Evolutionary conservation across 2,113 vertebrate species (phyloP).

Genomic region (Tragelaphus buxtoni): DNA sequence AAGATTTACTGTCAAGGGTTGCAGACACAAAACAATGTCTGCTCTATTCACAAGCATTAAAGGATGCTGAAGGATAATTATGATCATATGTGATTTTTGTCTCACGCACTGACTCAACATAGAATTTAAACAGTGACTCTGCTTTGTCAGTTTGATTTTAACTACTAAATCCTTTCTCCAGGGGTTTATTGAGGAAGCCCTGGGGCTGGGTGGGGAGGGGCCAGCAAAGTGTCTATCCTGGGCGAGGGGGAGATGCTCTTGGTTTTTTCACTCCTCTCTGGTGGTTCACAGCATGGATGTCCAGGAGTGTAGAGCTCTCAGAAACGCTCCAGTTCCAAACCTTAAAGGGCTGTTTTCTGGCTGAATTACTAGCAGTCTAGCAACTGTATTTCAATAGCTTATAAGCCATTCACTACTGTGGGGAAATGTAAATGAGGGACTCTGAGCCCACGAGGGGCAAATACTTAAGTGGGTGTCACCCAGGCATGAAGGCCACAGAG

Average conservation of each 20-base stretch:
- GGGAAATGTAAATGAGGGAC: constrained; percentile 41
- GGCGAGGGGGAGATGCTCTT: not conserved
- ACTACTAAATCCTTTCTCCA: not conserved
- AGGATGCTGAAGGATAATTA: not conserved
- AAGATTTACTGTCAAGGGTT: not conserved
- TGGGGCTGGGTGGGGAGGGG: not conserved
- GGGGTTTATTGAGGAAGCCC: not conserved
- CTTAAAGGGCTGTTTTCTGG: not conserved
- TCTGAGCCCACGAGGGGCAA: not conserved
- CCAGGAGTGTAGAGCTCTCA: not conserved
- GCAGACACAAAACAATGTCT: not conserved
- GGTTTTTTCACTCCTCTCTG: not conserved
- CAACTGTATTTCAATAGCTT: constrained; percentile 16
- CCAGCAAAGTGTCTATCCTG: not conserved
- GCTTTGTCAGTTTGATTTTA: not conserved
- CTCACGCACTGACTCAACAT: not conserved
- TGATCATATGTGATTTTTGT: not conserved
- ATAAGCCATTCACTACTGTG: not conserved
- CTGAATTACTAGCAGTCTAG: constrained; percentile 9
- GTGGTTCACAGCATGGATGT: not conserved
- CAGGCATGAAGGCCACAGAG: not conserved
- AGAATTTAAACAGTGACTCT: not conserved
- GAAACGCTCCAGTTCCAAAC: not conserved
- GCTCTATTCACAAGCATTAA: not conserved
- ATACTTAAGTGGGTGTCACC: not conserved